A percentile compares a stretch with the other conserved stretches of the same genome.
These are phyloP conservation scores for Pangasius djambal DNA, from an alignment of 2,797 vertebrate species.

Conservation along the genomic window DNA sequence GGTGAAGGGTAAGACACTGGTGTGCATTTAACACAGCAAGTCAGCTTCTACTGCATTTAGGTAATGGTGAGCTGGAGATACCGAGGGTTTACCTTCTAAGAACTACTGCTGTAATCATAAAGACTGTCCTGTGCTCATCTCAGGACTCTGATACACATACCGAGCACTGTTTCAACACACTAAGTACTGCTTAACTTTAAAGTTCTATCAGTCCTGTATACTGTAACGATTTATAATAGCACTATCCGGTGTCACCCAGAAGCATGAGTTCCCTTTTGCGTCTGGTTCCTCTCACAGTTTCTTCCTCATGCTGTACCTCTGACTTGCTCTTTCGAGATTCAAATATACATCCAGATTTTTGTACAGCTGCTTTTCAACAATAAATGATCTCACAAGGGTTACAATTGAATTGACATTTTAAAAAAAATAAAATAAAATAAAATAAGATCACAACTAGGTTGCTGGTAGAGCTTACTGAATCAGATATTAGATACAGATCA, in stretches of 20 bases:
- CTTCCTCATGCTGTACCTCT: neutral
- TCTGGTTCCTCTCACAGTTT: conserved; percentile 10
- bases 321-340: neutral
- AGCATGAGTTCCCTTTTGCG: neutral
- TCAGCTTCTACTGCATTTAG: neutral
- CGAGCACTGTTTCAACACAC: neutral
- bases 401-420: neutral
- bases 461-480: neutral
- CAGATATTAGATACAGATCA: too few relatives aligned
- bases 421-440: neutral
- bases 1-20: neutral
- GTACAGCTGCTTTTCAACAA: neutral
- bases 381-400: too few relatives aligned
- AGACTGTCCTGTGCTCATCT: neutral
- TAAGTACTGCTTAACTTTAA: neutral
- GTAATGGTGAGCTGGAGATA: neutral
- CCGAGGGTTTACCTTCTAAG: neutral
- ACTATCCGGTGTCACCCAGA: neutral
- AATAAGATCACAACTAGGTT: neutral
- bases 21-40: neutral
- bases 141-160: neutral
- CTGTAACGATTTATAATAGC: neutral
- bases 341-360: neutral
- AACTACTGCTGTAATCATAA: neutral
- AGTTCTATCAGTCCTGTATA: neutral